A percentile compares a stretch with the other conserved stretches of the same genome.
These are phyloP conservation scores for Diplolepis rosae DNA, from an alignment of 2,888 invertebrate species.

Conservation along the genomic window DNA sequence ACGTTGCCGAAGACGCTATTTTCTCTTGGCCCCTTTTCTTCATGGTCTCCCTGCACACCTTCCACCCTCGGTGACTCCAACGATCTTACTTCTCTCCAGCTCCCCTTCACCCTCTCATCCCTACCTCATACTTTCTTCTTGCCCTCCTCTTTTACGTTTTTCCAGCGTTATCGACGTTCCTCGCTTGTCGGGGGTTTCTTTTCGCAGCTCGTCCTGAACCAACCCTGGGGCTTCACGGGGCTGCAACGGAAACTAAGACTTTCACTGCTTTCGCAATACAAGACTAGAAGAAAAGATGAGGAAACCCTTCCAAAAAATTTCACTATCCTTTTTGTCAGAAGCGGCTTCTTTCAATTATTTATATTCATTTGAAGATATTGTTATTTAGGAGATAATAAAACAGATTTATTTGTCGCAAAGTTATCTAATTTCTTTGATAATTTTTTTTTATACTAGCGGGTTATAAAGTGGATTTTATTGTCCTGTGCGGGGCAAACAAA, in stretches of 20 bases:
- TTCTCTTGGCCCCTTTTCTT: constrained; percentile 55
- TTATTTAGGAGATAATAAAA: no score
- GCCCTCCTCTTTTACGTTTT: constrained; percentile 67
- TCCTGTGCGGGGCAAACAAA: no score
- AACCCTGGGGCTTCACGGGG: constrained; percentile 28
- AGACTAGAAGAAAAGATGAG: background rate
- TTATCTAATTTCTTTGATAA: no score
- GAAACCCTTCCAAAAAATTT: background rate
- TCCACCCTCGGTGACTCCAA: constrained; percentile 36
- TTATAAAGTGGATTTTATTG: no score
- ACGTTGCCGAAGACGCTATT: constrained; percentile 69
- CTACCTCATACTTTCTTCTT: constrained; percentile 47
- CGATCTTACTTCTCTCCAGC: constrained; percentile 34
- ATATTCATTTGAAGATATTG: no score
- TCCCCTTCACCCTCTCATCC: constrained; percentile 41
- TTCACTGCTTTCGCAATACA: constrained; percentile 14
- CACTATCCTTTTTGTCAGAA: background rate
- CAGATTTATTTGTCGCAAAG: no score
- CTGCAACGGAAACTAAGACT: constrained; percentile 42
- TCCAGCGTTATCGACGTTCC: constrained; percentile 72
- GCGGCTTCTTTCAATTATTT: no score
- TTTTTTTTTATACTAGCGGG: no score
- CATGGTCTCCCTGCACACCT: constrained; percentile 36
- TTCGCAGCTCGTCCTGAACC: constrained; percentile 54
- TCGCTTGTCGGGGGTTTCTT: constrained; percentile 61